phyloP scores from a whole-genome alignment of 1,140 invertebrate species.

The Drosophila sp. region DNA sequence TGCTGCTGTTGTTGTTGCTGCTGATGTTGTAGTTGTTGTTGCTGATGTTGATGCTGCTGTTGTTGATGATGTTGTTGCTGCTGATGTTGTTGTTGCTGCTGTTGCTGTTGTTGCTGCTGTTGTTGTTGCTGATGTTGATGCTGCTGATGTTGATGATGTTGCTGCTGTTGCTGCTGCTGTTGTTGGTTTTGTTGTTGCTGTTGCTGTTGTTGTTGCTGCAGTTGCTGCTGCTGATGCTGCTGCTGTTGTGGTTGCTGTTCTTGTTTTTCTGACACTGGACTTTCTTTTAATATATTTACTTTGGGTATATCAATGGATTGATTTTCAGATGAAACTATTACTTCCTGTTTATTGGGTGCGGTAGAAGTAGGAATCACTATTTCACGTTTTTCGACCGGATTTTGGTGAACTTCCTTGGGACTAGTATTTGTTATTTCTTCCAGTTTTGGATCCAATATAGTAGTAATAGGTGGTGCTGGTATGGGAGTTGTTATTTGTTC shows the following conservation, averaged over 20 bases:
- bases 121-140: not conserved
- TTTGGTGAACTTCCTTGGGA: not conserved
- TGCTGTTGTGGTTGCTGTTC: conserved; percentile 3
- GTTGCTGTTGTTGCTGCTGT: not conserved
- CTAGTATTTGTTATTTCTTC: not conserved
- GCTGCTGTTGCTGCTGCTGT: not conserved
- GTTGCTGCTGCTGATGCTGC: not conserved
- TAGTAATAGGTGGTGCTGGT: not conserved
- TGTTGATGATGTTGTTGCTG: not conserved
- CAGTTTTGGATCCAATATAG: not conserved
- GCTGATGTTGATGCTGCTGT: not conserved
- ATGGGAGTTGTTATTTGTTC: not conserved
- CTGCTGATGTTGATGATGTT: not conserved
- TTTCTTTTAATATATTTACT: not conserved
- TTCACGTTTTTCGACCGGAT: not conserved
- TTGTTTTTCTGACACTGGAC: not conserved
- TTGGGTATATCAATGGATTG: not conserved
- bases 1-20: not conserved
- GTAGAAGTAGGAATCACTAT: not conserved
- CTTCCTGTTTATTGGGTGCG: not conserved
- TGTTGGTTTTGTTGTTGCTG: not conserved
- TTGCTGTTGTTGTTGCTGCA: too few relatives aligned
- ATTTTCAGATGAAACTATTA: not conserved
- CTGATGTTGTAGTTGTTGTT: not conserved
- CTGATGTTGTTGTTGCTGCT: not conserved